Base-by-base conservation (phyloP, 35 echinoderm and acorn worm species). In the Ophiothrix spiculata region DNA sequence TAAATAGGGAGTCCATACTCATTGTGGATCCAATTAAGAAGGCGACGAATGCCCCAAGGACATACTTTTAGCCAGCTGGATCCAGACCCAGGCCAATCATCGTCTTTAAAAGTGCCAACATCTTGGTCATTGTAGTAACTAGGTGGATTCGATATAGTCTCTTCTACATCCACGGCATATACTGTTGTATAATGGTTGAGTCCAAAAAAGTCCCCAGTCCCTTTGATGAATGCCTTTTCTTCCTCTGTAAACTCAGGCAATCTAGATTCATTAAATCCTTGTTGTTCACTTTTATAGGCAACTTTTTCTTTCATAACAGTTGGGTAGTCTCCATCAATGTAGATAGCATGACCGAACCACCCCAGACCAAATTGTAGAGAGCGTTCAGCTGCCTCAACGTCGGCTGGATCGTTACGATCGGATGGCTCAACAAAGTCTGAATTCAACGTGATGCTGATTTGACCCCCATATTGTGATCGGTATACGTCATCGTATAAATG, bases 261-360 rank as follows among this genome's bases (percentile, higher is more conserved):
- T 31, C 95, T 83, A 4, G 91, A 97, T 56, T 79, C 64, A 19
- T 33, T 76, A 40, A 64, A 77, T 0, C 88, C 88, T 49, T 93
- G 88, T n/a, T 77, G 11, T n/a, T 40, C 77, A 56, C 95, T 97
- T 78, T 90, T 88, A 3, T 38, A 34, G 2, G 79, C 91, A 6
- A 97, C 90, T 56, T 46, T 93, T 21, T 78, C 40, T 81, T 93
- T 93, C 95, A 97, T 93, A 25, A 97, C 38, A 0, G 87, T 85
- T 14, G 95, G 95, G 46, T 97, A 97, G 46, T 97, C 95, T 10
- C 95, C 95, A 34, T 90, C 86, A 25, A 77, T 63, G 54, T 60
- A 97, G 39, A 97, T 85, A 17, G 95, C 88, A 69, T 90, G 85
- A 10, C 84, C 95, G 40, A 84, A 97, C 95, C 95, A 97, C 41